phyloP scores from a whole-genome alignment of 2,113 vertebrate species.

The Anolis carolinensis region DNA sequence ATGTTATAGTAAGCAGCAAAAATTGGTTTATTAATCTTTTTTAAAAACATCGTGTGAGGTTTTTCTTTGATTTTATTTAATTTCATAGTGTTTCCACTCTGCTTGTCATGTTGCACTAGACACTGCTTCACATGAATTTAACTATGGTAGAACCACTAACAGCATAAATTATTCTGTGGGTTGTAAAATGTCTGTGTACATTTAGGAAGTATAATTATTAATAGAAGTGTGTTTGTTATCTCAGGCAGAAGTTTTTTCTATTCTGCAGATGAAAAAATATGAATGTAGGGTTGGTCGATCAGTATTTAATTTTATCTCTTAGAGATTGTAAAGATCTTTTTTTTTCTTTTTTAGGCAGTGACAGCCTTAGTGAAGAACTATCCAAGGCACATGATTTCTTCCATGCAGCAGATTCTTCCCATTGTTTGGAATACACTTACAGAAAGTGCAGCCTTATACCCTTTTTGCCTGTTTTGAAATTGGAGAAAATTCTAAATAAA shows the following conservation, averaged over 20 bases:
- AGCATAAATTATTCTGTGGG: background rate
- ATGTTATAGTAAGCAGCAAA: background rate
- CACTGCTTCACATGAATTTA: background rate
- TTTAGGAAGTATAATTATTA: background rate
- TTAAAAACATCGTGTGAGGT: too few relatives aligned
- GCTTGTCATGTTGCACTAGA: background rate
- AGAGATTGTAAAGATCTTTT: background rate
- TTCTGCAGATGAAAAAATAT: background rate
- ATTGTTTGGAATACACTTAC: slow-evolving; percentile 98
- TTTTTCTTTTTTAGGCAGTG: slow-evolving; percentile 82
- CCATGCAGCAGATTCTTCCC: slow-evolving; percentile 97
- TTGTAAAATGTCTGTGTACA: background rate
- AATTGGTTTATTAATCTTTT: background rate
- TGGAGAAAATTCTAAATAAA: accelerated
- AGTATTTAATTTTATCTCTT: background rate
- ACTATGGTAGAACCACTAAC: background rate
- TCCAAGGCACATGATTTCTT: slow-evolving; percentile 95
- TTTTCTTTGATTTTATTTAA: background rate
- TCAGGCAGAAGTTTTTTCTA: background rate
- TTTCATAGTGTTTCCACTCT: background rate
- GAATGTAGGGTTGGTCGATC: background rate
- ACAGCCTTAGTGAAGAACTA: slow-evolving; percentile 98
- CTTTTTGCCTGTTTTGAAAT: slow-evolving; percentile 62
- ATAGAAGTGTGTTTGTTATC: background rate
- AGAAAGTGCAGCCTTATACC: slow-evolving; percentile 98